Conservation (phyloP, 2,888 invertebrate genomes). For the Sisyra terminalis region DNA sequence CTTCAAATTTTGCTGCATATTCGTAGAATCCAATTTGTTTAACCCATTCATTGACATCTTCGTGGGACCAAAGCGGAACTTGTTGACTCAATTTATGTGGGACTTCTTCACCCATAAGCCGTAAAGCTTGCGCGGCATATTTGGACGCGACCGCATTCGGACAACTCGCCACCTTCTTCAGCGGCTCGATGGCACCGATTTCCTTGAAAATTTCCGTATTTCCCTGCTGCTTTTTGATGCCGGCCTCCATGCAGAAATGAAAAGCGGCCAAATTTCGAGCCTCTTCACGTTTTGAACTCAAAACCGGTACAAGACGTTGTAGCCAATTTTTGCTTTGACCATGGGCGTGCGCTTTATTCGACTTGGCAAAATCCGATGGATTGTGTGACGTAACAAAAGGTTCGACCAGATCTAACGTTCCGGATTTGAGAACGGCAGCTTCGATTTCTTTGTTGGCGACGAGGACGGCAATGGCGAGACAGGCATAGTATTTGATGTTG, state of each 20-base stretch:
- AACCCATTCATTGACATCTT: constrained; percentile 96
- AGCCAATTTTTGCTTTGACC: constrained; percentile 95
- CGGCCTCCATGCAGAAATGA: constrained; percentile 98
- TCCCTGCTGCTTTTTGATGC: constrained; percentile 87
- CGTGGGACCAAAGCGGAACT: constrained; percentile 93
- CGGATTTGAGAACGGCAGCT: constrained; percentile 87
- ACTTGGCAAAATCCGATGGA: constrained; percentile 87
- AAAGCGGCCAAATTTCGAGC: constrained; percentile 94
- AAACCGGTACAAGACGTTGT: constrained; percentile 77
- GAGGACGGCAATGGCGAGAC: constrained; percentile 89
- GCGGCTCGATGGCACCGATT: constrained; percentile 87
- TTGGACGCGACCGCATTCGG: constrained; percentile 96
- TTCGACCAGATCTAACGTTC: constrained; percentile 91
- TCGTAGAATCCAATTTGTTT: constrained; percentile 91
- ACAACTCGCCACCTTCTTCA: constrained; percentile 93
- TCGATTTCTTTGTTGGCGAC: constrained; percentile 97
- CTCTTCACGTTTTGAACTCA: constrained; percentile 89
- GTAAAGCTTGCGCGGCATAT: constrained; percentile 83
- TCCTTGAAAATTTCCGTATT: constrained; percentile 82
- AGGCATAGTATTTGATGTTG: constrained; percentile 96
- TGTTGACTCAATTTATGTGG: constrained; percentile 97
- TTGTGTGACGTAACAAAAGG: constrained; percentile 91
- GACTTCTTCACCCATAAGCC: constrained; percentile 89
- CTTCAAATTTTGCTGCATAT: constrained; percentile 67
- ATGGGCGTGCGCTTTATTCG: constrained; percentile 82